Conservation (phyloP, 2,888 invertebrate genomes). For the Dryobota labecula region DNA sequence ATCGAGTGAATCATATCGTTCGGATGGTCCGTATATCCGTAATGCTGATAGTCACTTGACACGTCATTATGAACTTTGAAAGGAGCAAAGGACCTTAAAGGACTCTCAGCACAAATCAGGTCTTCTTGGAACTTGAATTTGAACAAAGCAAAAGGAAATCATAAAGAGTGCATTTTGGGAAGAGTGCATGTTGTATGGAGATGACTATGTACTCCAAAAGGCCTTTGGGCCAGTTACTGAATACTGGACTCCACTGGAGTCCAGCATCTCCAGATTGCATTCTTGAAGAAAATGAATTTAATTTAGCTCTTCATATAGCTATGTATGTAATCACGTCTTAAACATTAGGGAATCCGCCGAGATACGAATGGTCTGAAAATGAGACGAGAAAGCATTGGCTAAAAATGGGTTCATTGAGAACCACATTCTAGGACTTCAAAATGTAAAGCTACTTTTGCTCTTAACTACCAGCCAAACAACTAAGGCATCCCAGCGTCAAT, state of each 20-base stretch:
- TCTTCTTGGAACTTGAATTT: conserved; percentile 17
- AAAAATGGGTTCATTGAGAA: neutral
- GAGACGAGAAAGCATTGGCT: neutral
- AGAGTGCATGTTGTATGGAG: neutral
- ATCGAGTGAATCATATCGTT: conserved; percentile 40
- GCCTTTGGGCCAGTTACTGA: neutral
- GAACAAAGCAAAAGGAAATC: neutral
- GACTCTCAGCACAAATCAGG: conserved; percentile 8
- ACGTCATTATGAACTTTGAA: conserved; percentile 32
- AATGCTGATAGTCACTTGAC: neutral
- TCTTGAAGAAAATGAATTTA: neutral
- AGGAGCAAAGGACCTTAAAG: neutral
- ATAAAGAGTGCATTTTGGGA: neutral
- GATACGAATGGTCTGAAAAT: neutral
- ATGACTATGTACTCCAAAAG: neutral
- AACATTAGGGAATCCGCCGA: neutral
- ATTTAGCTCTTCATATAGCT: neutral
- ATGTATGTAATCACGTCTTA: no score
- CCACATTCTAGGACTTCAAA: conserved; percentile 13
- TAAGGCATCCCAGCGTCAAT: conserved; percentile 25
- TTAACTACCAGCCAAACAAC: neutral
- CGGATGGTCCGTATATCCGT: conserved; percentile 1
- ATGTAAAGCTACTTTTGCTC: neutral
- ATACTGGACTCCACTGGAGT: neutral
- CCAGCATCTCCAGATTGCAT: neutral